Evolutionary conservation across 2,797 vertebrate species (phyloP).

Genomic region (Yasuhikotakia modesta): DNA sequence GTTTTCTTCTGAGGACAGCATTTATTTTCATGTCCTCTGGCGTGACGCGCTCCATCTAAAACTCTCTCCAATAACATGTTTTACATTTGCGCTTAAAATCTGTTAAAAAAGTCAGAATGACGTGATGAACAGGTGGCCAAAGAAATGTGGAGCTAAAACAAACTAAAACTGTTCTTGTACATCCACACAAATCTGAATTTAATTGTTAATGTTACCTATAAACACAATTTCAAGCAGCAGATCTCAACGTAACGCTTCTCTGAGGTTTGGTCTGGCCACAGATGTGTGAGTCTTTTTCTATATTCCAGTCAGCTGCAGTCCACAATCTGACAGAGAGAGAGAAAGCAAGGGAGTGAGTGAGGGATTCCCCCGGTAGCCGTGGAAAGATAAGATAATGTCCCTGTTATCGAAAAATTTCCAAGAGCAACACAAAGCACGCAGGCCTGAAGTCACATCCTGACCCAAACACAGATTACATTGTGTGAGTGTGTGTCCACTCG

Average conservation of each 20-base stretch:
- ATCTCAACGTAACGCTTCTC: no score
- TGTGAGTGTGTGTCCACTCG: slow-evolving; percentile 30
- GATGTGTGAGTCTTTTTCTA: no score
- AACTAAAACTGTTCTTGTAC: no score
- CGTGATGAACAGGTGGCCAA: no score
- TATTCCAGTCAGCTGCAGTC: neutral
- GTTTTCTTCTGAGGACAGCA: neutral
- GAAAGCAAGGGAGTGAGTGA: neutral
- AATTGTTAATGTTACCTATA: no score
- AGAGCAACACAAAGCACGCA: slow-evolving; percentile 46
- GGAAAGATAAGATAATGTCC: slow-evolving; percentile 33
- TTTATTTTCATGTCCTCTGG: neutral
- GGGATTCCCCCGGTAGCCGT: slow-evolving; percentile 36
- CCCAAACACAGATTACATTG: slow-evolving; percentile 35
- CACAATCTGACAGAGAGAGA: slow-evolving; percentile 13
- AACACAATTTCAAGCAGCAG: no score
- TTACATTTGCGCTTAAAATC: no score
- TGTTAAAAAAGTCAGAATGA: no score
- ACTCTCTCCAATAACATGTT: no score
- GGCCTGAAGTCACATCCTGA: slow-evolving; percentile 48
- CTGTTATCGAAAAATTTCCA: slow-evolving; percentile 52
- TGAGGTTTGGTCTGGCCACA: no score
- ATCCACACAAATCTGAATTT: no score
- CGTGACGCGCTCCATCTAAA: neutral
- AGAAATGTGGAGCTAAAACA: no score